phyloP scores from a whole-genome alignment of 2,113 vertebrate genomes.

The Rattus norvegicus region DNA sequence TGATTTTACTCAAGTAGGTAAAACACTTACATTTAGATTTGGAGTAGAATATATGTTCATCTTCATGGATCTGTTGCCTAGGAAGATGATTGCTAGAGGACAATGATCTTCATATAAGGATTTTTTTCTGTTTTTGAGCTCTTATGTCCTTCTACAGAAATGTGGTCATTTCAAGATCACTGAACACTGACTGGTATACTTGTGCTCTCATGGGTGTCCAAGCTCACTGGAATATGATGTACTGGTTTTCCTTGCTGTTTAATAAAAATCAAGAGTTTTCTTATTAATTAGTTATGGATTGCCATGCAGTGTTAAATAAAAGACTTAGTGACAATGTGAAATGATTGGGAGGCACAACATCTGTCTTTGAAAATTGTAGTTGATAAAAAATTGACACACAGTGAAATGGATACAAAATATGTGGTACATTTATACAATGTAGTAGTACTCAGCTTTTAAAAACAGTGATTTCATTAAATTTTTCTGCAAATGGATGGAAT shows the following conservation, averaged over 20 bases:
- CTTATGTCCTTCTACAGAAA: neutral
- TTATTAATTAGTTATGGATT: neutral
- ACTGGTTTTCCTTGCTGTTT: neutral
- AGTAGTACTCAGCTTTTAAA: too few relatives aligned
- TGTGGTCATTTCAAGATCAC: neutral
- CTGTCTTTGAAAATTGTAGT: neutral
- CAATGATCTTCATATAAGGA: too few relatives aligned
- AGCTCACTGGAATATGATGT: constrained; percentile 14
- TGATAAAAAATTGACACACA: neutral
- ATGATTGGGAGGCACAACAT: neutral
- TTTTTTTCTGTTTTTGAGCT: neutral
- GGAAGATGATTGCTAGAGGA: neutral
- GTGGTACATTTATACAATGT: too few relatives aligned
- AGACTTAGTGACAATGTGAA: neutral
- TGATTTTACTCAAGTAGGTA: neutral
- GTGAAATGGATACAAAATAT: too few relatives aligned
- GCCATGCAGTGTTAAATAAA: neutral
- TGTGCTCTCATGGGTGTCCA: neutral
- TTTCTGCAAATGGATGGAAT: too few relatives aligned
- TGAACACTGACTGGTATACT: neutral
- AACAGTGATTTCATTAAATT: too few relatives aligned
- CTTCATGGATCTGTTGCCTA: neutral
- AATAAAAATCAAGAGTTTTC: neutral
- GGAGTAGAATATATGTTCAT: neutral
- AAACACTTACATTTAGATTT: neutral